A percentile compares a stretch with the other conserved stretches of the same genome.
phyloP scores from a whole-genome alignment of 2,888 invertebrate species.

The Diploptera punctata region DNA sequence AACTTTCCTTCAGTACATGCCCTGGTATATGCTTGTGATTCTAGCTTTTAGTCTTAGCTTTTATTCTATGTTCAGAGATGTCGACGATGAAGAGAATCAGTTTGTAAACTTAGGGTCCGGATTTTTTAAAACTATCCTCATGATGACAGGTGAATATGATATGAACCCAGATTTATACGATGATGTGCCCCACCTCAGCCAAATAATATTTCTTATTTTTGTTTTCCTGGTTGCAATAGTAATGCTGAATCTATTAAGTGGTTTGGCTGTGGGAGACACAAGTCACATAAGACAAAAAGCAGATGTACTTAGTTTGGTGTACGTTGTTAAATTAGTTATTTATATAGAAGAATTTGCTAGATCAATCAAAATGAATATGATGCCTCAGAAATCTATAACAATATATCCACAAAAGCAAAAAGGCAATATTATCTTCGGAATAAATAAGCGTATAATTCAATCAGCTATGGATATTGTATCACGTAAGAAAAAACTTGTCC shows the following conservation, averaged over 20 bases:
- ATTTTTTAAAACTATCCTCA: background rate
- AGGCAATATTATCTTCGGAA: background rate
- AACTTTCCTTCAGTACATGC: constrained; percentile 5
- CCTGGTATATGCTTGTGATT: constrained; percentile 2
- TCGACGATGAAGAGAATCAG: background rate
- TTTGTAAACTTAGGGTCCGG: background rate
- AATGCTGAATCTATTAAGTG: constrained; percentile 21
- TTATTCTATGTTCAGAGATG: background rate
- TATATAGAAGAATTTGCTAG: background rate
- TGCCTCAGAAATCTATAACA: background rate
- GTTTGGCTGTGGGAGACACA: constrained; percentile 23
- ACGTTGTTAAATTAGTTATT: background rate
- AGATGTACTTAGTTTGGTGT: background rate
- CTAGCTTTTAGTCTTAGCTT: background rate
- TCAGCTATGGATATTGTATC: background rate
- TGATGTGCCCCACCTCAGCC: background rate
- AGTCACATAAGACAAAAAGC: background rate
- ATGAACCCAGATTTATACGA: background rate
- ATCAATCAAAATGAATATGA: background rate
- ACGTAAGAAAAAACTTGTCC: background rate
- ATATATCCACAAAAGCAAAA: background rate
- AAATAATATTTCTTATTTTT: constrained; percentile 3
- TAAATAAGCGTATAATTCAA: background rate
- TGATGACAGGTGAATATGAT: constrained; percentile 2
- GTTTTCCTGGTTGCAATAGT: constrained; percentile 22